These are phyloP conservation scores for Dinomys branickii DNA, from an alignment of 2,113 vertebrate species.

Conservation along the genomic window DNA sequence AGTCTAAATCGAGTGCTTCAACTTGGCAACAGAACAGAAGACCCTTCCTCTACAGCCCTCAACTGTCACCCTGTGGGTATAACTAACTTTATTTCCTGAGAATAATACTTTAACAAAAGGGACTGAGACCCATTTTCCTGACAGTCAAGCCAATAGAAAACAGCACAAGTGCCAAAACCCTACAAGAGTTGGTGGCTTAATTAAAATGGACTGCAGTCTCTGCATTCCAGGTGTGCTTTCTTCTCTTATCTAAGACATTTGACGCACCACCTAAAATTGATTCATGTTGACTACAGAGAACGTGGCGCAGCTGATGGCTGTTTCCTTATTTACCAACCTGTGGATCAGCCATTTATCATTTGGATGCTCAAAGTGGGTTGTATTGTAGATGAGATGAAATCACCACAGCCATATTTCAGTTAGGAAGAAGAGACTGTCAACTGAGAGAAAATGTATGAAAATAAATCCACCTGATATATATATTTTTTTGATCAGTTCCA, in stretches of 20 bases:
- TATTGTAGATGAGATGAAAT: slow-evolving; percentile 3
- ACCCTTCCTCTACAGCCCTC: rapidly evolving
- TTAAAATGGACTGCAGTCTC: not conserved
- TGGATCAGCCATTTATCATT: slow-evolving; percentile 57
- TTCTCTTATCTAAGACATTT: not conserved
- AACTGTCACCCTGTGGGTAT: too few species aligned
- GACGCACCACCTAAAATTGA: not conserved
- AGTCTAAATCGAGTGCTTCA: not conserved
- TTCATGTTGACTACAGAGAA: not conserved
- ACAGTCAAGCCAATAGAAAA: not conserved
- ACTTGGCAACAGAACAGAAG: not conserved
- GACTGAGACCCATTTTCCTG: not conserved
- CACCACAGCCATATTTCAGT: slow-evolving; percentile 41
- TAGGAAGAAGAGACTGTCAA: slow-evolving; percentile 56
- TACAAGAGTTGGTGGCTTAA: not conserved
- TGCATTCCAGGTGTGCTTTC: not conserved
- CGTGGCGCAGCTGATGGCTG: not conserved
- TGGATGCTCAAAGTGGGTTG: not conserved
- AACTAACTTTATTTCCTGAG: not conserved
- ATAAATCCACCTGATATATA: slow-evolving; percentile 67
- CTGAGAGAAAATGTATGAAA: slow-evolving; percentile 63
- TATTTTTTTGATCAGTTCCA: slow-evolving; percentile 40
- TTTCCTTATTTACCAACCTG: slow-evolving; percentile 33
- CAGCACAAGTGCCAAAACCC: not conserved
- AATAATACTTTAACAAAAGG: not conserved